Base-by-base conservation (phyloP, 2,797 vertebrate genomes). In the Xenops minutus region DNA sequence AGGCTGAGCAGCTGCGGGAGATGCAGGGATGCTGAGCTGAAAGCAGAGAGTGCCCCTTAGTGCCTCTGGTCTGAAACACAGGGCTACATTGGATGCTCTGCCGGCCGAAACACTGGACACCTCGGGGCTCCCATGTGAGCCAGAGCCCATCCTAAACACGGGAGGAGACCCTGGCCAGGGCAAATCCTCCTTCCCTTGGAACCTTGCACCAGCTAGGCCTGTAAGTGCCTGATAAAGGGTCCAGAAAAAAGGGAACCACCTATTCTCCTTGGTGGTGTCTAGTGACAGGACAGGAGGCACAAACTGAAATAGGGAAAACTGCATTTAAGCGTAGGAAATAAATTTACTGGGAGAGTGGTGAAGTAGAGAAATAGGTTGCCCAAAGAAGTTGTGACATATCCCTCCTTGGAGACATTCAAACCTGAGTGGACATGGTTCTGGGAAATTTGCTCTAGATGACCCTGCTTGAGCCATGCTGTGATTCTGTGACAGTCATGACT, bases 21-120 rank as follows among this genome's bases (percentile, higher is more conserved):
- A 30, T 2, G 6, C 34, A 1, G 85, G 0, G 10, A 24, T 16
- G 91, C 72, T 0, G 78, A 95, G 81, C 52, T 4, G 91, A 39
- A 59, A 67, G 94, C 78, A 2, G 85, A 71, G 72, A 95, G 93
- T 92, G 96, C 95, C 93, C 8, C 96, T 96, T n/a, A 92, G 96
- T 0, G 95, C 84, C 5, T 20, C 23, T 1, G 6, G 27, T 27
- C 19, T 59, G 96, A 86, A 92, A 26, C 43, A 37, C 95, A 88
- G 14, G 4, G 17, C 10, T 2, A 18, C 0, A 1, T 20, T 1
- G 14, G 69, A 5, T 1, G 3, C 74, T 43, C 39, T 1, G 4
- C n/a, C 1, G 3, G 21, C 9, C 1, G 2, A 26, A 15, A 16
- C n/a, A 2, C 3, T 1, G 4, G 26, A 12, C 56, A 3, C 49